These are phyloP conservation scores for Tridacna crocea DNA, from an alignment of 2,888 invertebrate species.

Conservation along the genomic window DNA sequence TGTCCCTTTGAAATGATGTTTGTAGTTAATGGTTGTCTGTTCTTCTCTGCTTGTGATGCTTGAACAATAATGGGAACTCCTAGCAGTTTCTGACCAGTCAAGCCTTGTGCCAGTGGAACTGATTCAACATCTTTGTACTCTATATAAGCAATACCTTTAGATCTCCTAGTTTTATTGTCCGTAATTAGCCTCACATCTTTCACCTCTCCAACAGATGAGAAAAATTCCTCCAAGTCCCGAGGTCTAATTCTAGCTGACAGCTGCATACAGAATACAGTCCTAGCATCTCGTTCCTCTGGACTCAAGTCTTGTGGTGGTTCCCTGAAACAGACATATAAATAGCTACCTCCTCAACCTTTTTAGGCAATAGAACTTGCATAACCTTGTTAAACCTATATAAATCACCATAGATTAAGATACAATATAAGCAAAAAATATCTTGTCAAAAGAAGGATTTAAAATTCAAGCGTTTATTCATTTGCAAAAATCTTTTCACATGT, in stretches of 20 bases:
- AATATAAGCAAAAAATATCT: too few relatives aligned
- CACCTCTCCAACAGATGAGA: slow-evolving; percentile 95
- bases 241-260: slow-evolving; percentile 96
- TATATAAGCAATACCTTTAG: slow-evolving; percentile 99
- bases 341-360: background rate
- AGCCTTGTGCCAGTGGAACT: slow-evolving; percentile 96
- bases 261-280: slow-evolving; percentile 99
- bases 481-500: too few relatives aligned
- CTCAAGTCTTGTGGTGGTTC: slow-evolving; percentile 87
- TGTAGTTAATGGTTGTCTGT: slow-evolving; percentile 84
- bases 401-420: too few relatives aligned
- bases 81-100: slow-evolving; percentile 97
- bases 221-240: slow-evolving; percentile 98
- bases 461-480: too few relatives aligned
- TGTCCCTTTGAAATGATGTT: slow-evolving; percentile 70
- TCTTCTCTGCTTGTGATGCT: slow-evolving; percentile 95
- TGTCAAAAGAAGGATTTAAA: too few relatives aligned
- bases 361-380: too few relatives aligned
- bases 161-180: slow-evolving; percentile 98
- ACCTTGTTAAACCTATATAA: too few relatives aligned
- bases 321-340: slow-evolving; percentile 45
- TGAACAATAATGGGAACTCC: slow-evolving; percentile 99
- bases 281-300: slow-evolving; percentile 98
- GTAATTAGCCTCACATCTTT: slow-evolving; percentile 99
- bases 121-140: slow-evolving; percentile 99